phyloP scores from a whole-genome alignment of 2,888 invertebrate species.

The Drosophila siamana region DNA sequence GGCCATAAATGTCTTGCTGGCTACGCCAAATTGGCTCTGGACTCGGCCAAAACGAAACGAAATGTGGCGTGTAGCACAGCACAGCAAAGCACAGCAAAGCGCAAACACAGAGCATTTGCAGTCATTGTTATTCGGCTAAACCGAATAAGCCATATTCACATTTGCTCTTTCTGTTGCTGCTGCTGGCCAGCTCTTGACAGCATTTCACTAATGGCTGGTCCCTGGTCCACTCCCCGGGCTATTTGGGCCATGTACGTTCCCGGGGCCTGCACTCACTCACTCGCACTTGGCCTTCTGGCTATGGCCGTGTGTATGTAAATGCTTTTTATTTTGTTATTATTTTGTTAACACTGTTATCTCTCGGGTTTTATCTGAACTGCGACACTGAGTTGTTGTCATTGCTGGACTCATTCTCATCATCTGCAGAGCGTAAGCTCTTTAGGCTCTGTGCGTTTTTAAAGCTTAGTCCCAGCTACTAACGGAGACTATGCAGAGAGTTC shows the following conservation, averaged over 20 bases:
- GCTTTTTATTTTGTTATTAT: conserved; percentile 78
- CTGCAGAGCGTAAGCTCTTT: conserved; percentile 62
- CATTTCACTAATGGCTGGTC: conserved; percentile 69
- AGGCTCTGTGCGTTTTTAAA: conserved; percentile 64
- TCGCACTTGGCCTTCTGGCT: conserved; percentile 7
- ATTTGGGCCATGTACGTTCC: conserved; percentile 8
- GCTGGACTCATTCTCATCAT: conserved; percentile 48
- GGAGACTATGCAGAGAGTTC: neutral
- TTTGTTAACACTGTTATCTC: conserved; percentile 74
- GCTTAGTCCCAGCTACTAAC: conserved; percentile 45
- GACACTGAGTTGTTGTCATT: conserved; percentile 46
- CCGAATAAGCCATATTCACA: conserved; percentile 50
- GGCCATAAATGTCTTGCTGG: conserved; percentile 17
- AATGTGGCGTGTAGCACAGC: conserved; percentile 9
- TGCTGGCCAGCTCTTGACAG: conserved; percentile 45
- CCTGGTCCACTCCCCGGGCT: conserved; percentile 25
- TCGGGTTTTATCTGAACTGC: conserved; percentile 50
- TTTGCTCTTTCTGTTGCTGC: conserved; percentile 15
- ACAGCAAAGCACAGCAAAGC: neutral
- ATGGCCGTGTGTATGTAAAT: conserved; percentile 58
- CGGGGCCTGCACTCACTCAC: neutral
- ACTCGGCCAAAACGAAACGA: conserved; percentile 16
- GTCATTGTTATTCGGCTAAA: conserved; percentile 36
- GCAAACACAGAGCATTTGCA: conserved; percentile 11
- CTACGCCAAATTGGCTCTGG: conserved; percentile 18